Conservation (phyloP, 1,140 invertebrate genomes). For the Tetragonula clypearis region DNA sequence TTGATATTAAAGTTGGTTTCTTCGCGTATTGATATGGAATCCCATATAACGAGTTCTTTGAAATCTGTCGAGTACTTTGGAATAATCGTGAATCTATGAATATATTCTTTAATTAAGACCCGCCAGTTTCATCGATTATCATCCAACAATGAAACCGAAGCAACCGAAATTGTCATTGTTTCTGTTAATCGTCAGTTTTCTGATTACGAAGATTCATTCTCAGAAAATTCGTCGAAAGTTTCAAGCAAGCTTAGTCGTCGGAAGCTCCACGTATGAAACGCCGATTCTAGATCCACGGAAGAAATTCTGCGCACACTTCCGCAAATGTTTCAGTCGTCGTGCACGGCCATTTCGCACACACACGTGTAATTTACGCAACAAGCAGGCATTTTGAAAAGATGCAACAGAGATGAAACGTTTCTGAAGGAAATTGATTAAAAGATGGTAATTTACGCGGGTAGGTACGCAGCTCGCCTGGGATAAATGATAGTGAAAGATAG, state of each 20-base stretch:
- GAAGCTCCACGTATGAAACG: background rate
- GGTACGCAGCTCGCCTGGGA: background rate
- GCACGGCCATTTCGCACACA: background rate
- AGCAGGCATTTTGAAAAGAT: background rate
- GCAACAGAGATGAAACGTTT: background rate
- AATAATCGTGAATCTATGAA: too few relatives aligned
- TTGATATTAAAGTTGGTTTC: too few relatives aligned
- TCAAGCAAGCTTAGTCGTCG: too few relatives aligned
- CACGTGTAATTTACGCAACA: background rate
- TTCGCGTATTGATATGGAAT: too few relatives aligned
- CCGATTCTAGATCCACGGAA: background rate
- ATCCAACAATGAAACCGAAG: too few relatives aligned
- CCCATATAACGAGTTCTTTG: too few relatives aligned
- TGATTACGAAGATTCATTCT: too few relatives aligned
- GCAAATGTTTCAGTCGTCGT: background rate
- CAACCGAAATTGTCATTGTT: too few relatives aligned
- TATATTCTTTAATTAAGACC: too few relatives aligned
- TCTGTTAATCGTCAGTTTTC: too few relatives aligned
- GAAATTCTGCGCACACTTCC: background rate
- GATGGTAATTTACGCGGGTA: constrained; percentile 3
- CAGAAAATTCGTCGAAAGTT: background rate
- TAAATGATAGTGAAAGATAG: background rate
- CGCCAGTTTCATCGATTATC: too few relatives aligned
- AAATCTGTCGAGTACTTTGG: too few relatives aligned
- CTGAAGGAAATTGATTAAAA: constrained; percentile 7